A percentile compares a stretch with the other conserved stretches of the same genome.
These are phyloP conservation scores for Magallana gigas DNA, from an alignment of 1,140 invertebrate species.

Conservation along the genomic window DNA sequence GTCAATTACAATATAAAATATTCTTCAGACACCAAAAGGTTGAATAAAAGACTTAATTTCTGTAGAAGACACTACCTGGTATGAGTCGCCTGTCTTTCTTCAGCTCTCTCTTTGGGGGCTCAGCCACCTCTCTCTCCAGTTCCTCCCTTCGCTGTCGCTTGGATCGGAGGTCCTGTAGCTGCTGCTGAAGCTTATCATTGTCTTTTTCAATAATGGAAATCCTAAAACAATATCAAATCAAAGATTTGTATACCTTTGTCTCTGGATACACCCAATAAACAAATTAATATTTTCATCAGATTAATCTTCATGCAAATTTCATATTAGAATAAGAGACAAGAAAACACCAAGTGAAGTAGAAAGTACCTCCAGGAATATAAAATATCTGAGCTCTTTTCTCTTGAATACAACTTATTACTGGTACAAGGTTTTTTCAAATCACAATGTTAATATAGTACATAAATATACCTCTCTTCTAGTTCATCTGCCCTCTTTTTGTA, in stretches of 20 bases:
- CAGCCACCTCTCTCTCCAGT: slow-evolving; percentile 67
- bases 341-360: too few relatives aligned
- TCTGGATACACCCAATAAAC: too few relatives aligned
- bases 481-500: slow-evolving; percentile 76
- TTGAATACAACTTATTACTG: too few relatives aligned
- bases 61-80: slow-evolving; percentile 55
- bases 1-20: too few relatives aligned
- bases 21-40: background rate
- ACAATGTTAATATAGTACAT: too few relatives aligned
- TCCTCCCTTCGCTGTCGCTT: slow-evolving; percentile 68
- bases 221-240: slow-evolving; percentile 57
- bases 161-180: slow-evolving; percentile 66
- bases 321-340: too few relatives aligned
- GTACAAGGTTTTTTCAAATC: too few relatives aligned
- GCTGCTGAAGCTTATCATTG: slow-evolving; percentile 71
- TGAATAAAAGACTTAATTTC: background rate
- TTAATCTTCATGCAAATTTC: too few relatives aligned
- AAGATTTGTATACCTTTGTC: too few relatives aligned
- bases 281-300: too few relatives aligned
- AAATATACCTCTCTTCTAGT: slow-evolving; percentile 12
- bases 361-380: too few relatives aligned
- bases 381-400: too few relatives aligned
- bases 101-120: slow-evolving; percentile 70
- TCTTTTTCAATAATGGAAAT: slow-evolving; percentile 70
- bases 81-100: slow-evolving; percentile 72